Conservation (phyloP, 2,113 vertebrate genomes). For the Oreochromis aureus region DNA sequence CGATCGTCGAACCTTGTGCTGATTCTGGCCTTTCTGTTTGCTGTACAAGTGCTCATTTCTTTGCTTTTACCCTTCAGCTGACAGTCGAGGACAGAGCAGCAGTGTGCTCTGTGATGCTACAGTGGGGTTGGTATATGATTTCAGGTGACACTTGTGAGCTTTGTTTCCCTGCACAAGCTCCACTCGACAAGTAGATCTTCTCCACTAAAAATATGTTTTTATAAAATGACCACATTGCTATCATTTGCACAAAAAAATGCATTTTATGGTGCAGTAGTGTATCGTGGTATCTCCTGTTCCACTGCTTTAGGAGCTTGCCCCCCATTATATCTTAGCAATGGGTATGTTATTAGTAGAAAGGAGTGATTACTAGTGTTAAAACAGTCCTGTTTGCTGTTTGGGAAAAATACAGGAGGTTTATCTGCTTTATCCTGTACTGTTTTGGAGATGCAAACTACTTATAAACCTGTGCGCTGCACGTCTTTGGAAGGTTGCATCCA, state of each 20-base stretch:
- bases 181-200: neutral
- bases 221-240: neutral
- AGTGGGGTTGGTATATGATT: neutral
- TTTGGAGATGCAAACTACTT: neutral
- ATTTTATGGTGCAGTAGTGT: neutral
- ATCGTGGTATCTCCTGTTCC: neutral
- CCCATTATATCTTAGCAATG: no score
- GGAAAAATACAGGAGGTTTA: neutral
- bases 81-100: slow-evolving; percentile 8
- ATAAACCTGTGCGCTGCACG: neutral
- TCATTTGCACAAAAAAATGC: neutral
- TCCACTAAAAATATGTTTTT: neutral
- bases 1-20: neutral
- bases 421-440: neutral
- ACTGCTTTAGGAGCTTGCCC: no score
- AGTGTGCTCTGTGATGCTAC: neutral
- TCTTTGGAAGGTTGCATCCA: neutral
- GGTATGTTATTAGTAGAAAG: neutral
- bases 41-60: neutral
- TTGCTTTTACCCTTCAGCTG: slow-evolving; percentile 21
- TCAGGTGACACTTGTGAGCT: neutral
- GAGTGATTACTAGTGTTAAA: slow-evolving; percentile 19
- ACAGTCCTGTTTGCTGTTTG: neutral
- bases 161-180: neutral
- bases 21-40: neutral